These are phyloP conservation scores for Morelia viridis DNA, from an alignment of 2,797 vertebrate species.

Conservation along the genomic window DNA sequence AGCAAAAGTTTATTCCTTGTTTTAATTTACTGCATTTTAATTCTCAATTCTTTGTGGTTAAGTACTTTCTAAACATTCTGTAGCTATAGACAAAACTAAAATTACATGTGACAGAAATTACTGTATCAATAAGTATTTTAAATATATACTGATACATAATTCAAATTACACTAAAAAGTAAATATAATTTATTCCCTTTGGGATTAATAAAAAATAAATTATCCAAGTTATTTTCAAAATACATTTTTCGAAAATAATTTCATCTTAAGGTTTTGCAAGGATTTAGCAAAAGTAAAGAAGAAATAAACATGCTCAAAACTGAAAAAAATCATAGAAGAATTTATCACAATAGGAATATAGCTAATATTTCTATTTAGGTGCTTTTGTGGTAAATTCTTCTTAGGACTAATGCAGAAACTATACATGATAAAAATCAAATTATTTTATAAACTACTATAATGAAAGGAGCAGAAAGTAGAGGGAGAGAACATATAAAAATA, in stretches of 20 bases:
- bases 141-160: not conserved
- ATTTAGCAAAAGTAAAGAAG: not conserved
- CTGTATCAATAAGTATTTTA: not conserved
- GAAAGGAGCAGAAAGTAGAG: not conserved
- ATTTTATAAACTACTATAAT: not conserved
- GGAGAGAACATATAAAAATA: not conserved
- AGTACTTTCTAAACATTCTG: not conserved
- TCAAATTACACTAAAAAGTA: not conserved
- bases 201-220: not conserved
- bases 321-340: not conserved
- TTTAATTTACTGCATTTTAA: not conserved
- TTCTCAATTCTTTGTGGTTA: not conserved
- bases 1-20: not conserved
- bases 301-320: not conserved
- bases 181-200: not conserved
- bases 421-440: conserved; percentile 15
- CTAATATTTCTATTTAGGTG: conserved; percentile 26
- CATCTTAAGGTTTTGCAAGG: not conserved
- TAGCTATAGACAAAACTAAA: not conserved
- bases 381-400: not conserved
- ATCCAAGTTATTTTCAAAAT: not conserved
- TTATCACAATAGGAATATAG: conserved; percentile 6
- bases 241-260: not conserved
- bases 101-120: not conserved
- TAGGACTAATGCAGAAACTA: not conserved